Percentiles rank a stretch among this genome's conserved stretches.
Evolutionary conservation across 2,888 invertebrate genomes (phyloP).

Genomic region (Calameuta pallipes): DNA sequence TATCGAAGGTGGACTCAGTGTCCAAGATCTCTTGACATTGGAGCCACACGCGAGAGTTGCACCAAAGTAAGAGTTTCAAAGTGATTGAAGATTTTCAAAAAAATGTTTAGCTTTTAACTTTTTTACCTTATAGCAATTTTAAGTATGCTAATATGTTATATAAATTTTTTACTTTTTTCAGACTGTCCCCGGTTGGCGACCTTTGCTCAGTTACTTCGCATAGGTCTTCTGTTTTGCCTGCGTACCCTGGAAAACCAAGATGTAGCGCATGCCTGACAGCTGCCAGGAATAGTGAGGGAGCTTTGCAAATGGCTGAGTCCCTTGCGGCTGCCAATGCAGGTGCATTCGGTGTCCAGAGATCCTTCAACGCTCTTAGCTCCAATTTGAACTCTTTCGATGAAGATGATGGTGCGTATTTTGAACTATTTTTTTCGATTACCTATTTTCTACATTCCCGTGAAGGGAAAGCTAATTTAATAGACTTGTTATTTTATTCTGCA

Average conservation of each 20-base stretch:
- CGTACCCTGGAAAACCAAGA: constrained; percentile 38
- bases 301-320: not conserved
- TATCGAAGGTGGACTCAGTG: not conserved
- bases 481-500: not conserved
- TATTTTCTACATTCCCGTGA: not conserved
- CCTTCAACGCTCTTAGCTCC: constrained; percentile 11
- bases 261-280: constrained; percentile 20
- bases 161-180: not conserved
- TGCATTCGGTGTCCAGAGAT: not conserved
- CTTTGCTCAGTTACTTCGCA: constrained; percentile 30
- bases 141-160: not conserved
- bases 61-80: constrained; percentile 19
- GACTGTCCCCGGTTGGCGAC: constrained; percentile 34
- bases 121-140: not conserved
- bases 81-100: not conserved
- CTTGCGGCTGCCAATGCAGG: not conserved
- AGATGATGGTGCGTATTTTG: constrained; percentile 2
- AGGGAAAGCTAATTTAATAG: not conserved
- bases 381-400: constrained; percentile 10
- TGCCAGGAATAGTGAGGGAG: not conserved
- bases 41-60: constrained; percentile 19
- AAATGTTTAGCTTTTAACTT: not conserved
- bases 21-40: constrained; percentile 15
- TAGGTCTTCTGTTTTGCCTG: constrained; percentile 36
- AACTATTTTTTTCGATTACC: not conserved